A percentile compares a stretch with the other conserved stretches of the same genome.
These are phyloP conservation scores for Gerris lacustris DNA, from an alignment of 2,888 invertebrate genomes.

Conservation along the genomic window DNA sequence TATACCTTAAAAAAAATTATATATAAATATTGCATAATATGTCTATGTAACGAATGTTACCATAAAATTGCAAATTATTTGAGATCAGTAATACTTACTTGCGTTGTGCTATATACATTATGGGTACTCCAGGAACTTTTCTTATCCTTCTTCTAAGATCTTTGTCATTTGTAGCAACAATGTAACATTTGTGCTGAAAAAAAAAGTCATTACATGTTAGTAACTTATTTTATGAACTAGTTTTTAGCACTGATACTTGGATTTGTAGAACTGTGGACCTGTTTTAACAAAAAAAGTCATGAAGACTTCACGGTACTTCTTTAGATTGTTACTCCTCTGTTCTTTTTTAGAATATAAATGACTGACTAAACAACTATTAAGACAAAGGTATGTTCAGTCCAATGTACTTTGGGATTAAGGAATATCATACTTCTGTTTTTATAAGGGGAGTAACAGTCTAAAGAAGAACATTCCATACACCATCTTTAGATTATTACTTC, in stretches of 20 bases:
- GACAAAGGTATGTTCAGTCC: too few relatives aligned
- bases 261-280: neutral
- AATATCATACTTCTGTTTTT: too few relatives aligned
- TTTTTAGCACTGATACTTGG: constrained; percentile 3
- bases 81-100: constrained; percentile 37
- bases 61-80: too few relatives aligned
- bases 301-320: too few relatives aligned
- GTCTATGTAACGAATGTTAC: neutral
- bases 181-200: constrained; percentile 90
- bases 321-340: too few relatives aligned
- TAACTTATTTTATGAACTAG: constrained; percentile 11
- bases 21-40: neutral
- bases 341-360: too few relatives aligned
- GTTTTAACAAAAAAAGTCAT: too few relatives aligned
- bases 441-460: too few relatives aligned
- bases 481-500: too few relatives aligned
- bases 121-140: constrained; percentile 97
- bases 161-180: constrained; percentile 97
- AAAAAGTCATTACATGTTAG: neutral
- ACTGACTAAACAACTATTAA: too few relatives aligned
- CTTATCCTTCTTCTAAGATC: constrained; percentile 88
- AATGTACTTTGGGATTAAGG: too few relatives aligned
- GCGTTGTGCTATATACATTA: constrained; percentile 91
- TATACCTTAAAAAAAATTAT: constrained; percentile 45
- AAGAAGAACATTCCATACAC: too few relatives aligned